phyloP scores from a whole-genome alignment of 2,888 invertebrate genomes.

The Thecophora atra region DNA sequence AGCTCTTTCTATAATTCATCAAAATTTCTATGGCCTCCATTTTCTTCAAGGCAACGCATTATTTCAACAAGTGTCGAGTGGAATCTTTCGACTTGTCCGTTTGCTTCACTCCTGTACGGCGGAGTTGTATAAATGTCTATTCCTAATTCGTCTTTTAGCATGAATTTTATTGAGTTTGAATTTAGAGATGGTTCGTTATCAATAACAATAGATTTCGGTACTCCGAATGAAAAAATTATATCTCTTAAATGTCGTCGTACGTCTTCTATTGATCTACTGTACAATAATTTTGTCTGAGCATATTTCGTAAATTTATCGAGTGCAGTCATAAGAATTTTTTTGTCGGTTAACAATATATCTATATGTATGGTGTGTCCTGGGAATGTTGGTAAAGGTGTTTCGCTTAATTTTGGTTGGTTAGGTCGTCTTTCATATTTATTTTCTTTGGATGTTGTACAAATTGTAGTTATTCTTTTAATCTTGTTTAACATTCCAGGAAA shows the following conservation, averaged over 20 bases:
- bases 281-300: neutral
- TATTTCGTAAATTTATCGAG: constrained; percentile 39
- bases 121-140: constrained; percentile 16
- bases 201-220: neutral
- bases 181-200: neutral
- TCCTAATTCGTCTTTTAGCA: neutral
- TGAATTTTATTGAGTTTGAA: neutral
- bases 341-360: constrained; percentile 37
- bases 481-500: constrained; percentile 32
- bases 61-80: constrained; percentile 40
- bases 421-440: constrained; percentile 4
- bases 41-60: constrained; percentile 36
- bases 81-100: constrained; percentile 37
- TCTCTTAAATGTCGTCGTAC: neutral
- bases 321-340: constrained; percentile 31
- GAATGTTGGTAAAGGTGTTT: constrained; percentile 24
- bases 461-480: constrained; percentile 12
- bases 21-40: neutral
- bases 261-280: neutral
- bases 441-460: neutral
- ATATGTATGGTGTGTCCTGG: constrained; percentile 17
- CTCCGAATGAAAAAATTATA: neutral
- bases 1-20: constrained; percentile 25
- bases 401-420: constrained; percentile 2
- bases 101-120: constrained; percentile 34